These are phyloP conservation scores for Drosophila pruinosa DNA, from an alignment of 1,140 invertebrate species.

Conservation along the genomic window DNA sequence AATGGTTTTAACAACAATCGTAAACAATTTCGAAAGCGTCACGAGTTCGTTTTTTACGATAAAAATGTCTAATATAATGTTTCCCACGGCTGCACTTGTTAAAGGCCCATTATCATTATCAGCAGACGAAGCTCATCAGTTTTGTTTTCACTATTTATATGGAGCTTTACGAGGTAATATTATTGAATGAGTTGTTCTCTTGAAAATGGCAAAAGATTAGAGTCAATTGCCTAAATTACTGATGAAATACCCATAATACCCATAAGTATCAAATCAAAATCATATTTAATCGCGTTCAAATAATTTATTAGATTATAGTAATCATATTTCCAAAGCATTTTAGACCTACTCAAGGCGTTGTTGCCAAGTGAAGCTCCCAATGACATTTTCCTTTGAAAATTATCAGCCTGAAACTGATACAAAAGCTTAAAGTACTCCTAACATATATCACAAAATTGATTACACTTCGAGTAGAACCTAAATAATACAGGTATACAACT, in stretches of 20 bases:
- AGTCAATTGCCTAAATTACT: constrained; percentile 8
- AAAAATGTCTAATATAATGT: constrained; percentile 15
- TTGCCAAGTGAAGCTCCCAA: constrained; percentile 15
- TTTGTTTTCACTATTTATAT: not conserved
- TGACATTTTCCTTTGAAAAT: not conserved
- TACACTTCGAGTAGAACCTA: not conserved
- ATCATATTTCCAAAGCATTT: constrained; percentile 9
- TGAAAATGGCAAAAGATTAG: constrained; percentile 3
- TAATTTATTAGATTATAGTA: constrained; percentile 39
- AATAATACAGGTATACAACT: not conserved
- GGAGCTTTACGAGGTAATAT: not conserved
- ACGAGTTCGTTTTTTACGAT: constrained; percentile 1
- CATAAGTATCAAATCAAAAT: constrained; percentile 22
- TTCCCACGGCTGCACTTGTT: constrained; percentile 23
- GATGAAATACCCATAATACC: constrained; percentile 1
- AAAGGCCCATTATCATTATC: not conserved
- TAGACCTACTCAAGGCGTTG: not conserved
- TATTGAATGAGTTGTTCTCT: not conserved
- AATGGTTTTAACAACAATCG: not conserved
- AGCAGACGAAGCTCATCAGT: not conserved
- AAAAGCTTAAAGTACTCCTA: not conserved
- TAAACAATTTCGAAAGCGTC: not conserved
- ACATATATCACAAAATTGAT: constrained; percentile 18
- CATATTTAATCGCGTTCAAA: constrained; percentile 11
- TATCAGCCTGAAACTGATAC: constrained; percentile 16